These are phyloP conservation scores for Oncorhynchus gorbuscha DNA, from an alignment of 2,113 vertebrate species.

Conservation along the genomic window DNA sequence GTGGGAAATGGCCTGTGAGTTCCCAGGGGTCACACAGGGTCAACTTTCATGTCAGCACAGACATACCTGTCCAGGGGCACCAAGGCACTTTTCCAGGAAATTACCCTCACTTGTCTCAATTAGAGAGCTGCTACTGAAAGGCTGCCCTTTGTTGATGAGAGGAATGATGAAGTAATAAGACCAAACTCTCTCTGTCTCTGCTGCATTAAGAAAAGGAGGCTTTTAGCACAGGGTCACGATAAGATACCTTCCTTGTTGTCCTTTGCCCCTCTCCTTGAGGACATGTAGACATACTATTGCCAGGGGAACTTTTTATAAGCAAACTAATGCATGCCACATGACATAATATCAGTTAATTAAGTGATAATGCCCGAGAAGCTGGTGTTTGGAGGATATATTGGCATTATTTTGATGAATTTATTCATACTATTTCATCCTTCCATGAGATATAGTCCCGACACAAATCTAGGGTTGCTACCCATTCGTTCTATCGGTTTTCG, in stretches of 20 bases:
- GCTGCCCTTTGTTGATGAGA: slow-evolving; percentile 45
- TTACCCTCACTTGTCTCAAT: slow-evolving; percentile 74
- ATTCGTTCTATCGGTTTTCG: too few relatives aligned
- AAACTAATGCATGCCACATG: neutral
- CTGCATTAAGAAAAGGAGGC: slow-evolving; percentile 20
- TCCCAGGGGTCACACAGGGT: slow-evolving; percentile 53
- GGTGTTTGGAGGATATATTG: too few relatives aligned
- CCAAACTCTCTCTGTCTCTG: slow-evolving; percentile 37
- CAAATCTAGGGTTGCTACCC: too few relatives aligned
- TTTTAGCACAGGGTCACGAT: slow-evolving; percentile 3
- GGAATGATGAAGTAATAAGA: slow-evolving; percentile 33
- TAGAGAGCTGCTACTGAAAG: slow-evolving; percentile 52
- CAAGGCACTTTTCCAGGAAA: slow-evolving; percentile 63
- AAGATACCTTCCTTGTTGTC: neutral
- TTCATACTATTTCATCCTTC: too few relatives aligned
- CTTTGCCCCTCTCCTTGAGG: neutral
- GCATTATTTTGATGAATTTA: too few relatives aligned
- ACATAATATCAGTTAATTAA: too few relatives aligned
- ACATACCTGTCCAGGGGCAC: slow-evolving; percentile 72
- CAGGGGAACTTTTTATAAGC: neutral
- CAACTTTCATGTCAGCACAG: slow-evolving; percentile 68
- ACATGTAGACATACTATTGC: neutral
- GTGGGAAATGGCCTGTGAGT: slow-evolving; percentile 64
- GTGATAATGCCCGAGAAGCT: too few relatives aligned
- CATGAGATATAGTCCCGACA: too few relatives aligned